Evolutionary conservation across 2,797 vertebrate genomes (phyloP).

Genomic region (Liasis olivaceus): DNA sequence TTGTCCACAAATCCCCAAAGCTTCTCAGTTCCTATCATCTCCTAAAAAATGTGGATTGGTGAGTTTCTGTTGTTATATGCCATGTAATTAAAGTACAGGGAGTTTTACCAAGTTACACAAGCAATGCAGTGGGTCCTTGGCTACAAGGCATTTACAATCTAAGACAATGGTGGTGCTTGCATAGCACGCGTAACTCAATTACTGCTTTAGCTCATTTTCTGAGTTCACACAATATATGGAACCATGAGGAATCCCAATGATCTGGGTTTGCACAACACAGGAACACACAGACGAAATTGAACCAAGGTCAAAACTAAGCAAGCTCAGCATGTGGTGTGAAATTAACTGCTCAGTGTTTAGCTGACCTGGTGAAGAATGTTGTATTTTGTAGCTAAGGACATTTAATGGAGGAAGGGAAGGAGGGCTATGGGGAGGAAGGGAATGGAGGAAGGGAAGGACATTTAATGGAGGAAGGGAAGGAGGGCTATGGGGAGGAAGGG

Average conservation of each 20-base stretch:
- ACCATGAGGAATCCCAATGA: neutral
- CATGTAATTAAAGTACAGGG: neutral
- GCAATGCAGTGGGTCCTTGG: too few species aligned
- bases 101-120: neutral
- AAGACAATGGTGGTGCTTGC: neutral
- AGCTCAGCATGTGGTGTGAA: neutral
- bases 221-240: neutral
- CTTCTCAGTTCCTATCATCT: constrained; percentile 21
- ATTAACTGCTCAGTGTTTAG: neutral
- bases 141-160: neutral
- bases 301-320: neutral
- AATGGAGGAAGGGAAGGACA: too few species aligned
- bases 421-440: too few species aligned
- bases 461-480: too few species aligned
- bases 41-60: neutral
- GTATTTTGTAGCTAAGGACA: neutral
- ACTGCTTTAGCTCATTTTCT: neutral
- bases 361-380: neutral
- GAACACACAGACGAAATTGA: neutral
- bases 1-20: constrained; percentile 42
- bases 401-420: too few species aligned
- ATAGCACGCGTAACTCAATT: neutral
- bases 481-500: too few species aligned
- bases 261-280: neutral
- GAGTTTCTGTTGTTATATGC: neutral